Percentiles rank a stretch among this genome's conserved stretches.
phyloP scores from a whole-genome alignment of 2,797 vertebrate species.

The Rallus crepitans region DNA sequence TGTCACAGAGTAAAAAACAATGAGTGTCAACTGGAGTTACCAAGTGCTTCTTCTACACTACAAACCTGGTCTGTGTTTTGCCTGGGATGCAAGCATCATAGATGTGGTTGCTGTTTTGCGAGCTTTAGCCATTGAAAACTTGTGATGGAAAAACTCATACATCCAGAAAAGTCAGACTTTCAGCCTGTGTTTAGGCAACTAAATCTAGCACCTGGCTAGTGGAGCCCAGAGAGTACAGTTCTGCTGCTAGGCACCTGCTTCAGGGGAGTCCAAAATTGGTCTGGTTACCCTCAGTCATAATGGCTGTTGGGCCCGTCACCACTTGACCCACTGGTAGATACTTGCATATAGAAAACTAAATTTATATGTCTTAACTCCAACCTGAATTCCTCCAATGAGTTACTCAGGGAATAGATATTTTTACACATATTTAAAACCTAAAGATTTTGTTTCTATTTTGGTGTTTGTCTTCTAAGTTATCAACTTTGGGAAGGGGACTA shows the following conservation, averaged over 20 bases:
- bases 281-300: not conserved
- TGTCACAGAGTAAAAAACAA: not conserved
- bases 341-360: not conserved
- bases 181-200: not conserved
- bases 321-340: not conserved
- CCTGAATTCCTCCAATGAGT: not conserved
- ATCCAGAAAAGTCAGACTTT: not conserved
- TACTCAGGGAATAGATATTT: not conserved
- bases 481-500: not conserved
- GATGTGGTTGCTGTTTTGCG: not conserved
- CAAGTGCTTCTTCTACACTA: not conserved
- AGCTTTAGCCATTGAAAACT: not conserved
- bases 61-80: rapidly evolving
- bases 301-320: rapidly evolving
- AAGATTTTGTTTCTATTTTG: not conserved
- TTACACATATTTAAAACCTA: not conserved
- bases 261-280: not conserved
- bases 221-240: not conserved
- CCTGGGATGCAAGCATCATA: not conserved
- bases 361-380: not conserved
- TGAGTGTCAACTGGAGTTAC: not conserved
- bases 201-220: rapidly evolving
- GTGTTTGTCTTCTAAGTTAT: not conserved
- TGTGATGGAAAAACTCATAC: not conserved
- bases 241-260: not conserved